Evolutionary conservation across 1,140 invertebrate species (phyloP), one percentile per base, ranked within the genome.

Genomic region (Rhyacophila brunnea): DNA sequence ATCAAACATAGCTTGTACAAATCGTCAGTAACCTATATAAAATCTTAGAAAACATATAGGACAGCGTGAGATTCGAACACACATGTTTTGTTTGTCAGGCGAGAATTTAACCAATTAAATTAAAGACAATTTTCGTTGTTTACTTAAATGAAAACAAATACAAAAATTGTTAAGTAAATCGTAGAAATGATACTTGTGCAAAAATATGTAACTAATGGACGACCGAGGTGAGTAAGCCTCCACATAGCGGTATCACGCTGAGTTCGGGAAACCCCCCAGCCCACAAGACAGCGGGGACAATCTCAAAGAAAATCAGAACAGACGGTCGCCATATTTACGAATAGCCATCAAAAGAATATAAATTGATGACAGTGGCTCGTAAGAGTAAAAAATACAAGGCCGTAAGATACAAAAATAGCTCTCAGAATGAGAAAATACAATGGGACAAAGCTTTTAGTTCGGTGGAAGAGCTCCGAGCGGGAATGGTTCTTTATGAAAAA

Each of bases 291-390:
- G 1, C 4, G 13, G 2, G 13, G 46, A 32, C 19, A 48, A 48
- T 48, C 20, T 48, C 19, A 48, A 48, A 48, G 46, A 32, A 48
- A 28, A 48, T 48, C 28, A 35, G 28, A 48, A 48, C 46, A 32
- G 46, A 11, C 45, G 45, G 20, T 14, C 45, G 45, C 19, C 45
- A 20, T 47, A 47, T 47, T 19, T 51, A 20, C 17, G 15, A 20
- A 51, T 51, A 38, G 49, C 49, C 36, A 40, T 51, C 49, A 51
- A 51, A 51, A 38, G 49, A 51, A 51, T 51, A 51, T 51, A 51
- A 51, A 51, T 51, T 51, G 49, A 19, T n/a, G 18, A 51, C 17
- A 18, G 18, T 28, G 17, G 4, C 36, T 40, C 32, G 47, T 32
- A 20, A 51, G 36, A 18, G 15, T 38, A 20, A 13, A 51, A 19